Evolutionary conservation across 2,888 invertebrate species (phyloP).

Genomic region (Psylliodes chrysocephalus): DNA sequence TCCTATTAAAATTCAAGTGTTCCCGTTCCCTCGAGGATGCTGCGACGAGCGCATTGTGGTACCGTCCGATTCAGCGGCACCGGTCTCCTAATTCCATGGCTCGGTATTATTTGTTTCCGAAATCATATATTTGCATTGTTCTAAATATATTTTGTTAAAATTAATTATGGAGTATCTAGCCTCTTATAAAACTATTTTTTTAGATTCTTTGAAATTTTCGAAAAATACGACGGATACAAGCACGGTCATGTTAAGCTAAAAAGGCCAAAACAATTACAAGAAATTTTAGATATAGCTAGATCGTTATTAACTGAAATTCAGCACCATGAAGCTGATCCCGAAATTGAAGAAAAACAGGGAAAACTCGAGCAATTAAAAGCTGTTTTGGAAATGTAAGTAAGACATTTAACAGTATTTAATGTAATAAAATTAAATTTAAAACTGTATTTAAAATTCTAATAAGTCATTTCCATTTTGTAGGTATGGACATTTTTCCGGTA

Average conservation of each 20-base stretch:
- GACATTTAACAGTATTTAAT: too few relatives aligned
- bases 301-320: slow-evolving; percentile 90
- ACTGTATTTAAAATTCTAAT: neutral
- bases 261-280: slow-evolving; percentile 95
- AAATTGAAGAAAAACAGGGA: slow-evolving; percentile 95
- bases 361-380: slow-evolving; percentile 97
- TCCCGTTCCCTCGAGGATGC: too few relatives aligned
- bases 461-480: slow-evolving; percentile 66
- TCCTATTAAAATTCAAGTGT: too few relatives aligned
- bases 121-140: too few relatives aligned
- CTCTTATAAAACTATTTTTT: slow-evolving; percentile 30
- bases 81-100: too few relatives aligned
- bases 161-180: too few relatives aligned
- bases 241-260: slow-evolving; percentile 97
- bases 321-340: slow-evolving; percentile 86
- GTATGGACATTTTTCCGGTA: slow-evolving; percentile 99
- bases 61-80: too few relatives aligned
- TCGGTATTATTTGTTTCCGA: too few relatives aligned
- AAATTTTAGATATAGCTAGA: slow-evolving; percentile 96
- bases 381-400: slow-evolving; percentile 96
- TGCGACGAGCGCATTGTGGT: too few relatives aligned
- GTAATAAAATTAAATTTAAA: too few relatives aligned
- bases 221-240: slow-evolving; percentile 95
- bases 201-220: slow-evolving; percentile 98
- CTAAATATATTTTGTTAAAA: too few relatives aligned